Evolutionary conservation across 1,140 invertebrate species (phyloP).

Genomic region (Lordiphosa clarofinis): DNA sequence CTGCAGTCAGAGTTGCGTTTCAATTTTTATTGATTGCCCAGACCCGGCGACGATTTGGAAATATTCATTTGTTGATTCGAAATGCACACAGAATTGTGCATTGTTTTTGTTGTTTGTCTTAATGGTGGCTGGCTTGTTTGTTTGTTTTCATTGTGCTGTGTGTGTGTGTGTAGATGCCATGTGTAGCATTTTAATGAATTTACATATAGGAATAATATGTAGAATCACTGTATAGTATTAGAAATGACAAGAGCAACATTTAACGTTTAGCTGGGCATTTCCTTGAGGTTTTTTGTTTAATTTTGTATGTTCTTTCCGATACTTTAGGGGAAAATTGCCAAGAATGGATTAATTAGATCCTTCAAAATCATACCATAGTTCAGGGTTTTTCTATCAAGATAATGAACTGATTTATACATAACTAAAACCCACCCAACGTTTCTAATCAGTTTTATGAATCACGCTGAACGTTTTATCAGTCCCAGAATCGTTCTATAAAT

Average conservation of each 20-base stretch:
- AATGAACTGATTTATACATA: too few relatives aligned
- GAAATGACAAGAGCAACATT: background rate
- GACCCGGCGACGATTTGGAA: conserved; percentile 51
- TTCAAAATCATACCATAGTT: too few relatives aligned
- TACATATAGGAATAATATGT: background rate
- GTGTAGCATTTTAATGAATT: conserved; percentile 29
- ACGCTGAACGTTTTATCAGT: too few relatives aligned
- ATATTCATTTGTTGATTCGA: conserved; percentile 50
- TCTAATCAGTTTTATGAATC: too few relatives aligned
- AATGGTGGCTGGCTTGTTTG: background rate
- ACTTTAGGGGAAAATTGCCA: too few relatives aligned
- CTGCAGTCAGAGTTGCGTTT: conserved; percentile 10
- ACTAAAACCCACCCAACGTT: too few relatives aligned
- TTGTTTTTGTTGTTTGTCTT: conserved; percentile 21
- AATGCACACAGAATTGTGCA: conserved; percentile 26
- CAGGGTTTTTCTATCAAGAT: too few relatives aligned
- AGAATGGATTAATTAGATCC: too few relatives aligned
- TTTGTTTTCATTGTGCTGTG: background rate
- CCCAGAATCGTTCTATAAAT: too few relatives aligned
- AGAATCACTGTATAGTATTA: background rate
- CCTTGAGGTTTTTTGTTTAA: too few relatives aligned
- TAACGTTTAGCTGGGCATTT: background rate
- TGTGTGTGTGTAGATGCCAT: conserved; percentile 21
- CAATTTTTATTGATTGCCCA: conserved; percentile 47
- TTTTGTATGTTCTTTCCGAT: too few relatives aligned